Percentiles rank a stretch among this genome's conserved stretches.
Evolutionary conservation across 2,113 vertebrate species (phyloP).

Genomic region (Hymenochirus boettgeri): DNA sequence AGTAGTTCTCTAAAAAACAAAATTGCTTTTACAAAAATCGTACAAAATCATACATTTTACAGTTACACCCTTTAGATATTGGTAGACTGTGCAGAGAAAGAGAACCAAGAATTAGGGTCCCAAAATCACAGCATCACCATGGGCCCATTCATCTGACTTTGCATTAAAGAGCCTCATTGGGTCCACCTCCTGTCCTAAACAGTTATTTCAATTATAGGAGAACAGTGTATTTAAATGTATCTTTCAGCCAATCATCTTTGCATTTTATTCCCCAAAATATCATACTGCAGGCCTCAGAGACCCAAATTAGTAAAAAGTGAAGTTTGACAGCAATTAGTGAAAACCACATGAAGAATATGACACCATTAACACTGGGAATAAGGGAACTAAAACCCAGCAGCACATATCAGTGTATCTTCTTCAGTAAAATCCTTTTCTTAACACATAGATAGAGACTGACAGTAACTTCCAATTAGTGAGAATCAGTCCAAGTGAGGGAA

Average conservation of each 20-base stretch:
- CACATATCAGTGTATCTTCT: constrained; percentile 28
- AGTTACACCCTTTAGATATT: no score
- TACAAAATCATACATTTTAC: no score
- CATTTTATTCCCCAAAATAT: constrained; percentile 17
- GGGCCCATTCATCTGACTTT: no score
- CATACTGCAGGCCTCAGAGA: constrained; percentile 31
- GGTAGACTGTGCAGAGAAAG: no score
- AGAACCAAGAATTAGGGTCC: no score
- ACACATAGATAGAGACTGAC: constrained; percentile 35
- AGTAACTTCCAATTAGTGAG: constrained; percentile 37
- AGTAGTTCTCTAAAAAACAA: no score
- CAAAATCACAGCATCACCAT: no score
- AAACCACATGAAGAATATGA: constrained; percentile 36
- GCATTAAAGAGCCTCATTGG: no score
- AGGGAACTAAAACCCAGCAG: constrained; percentile 31
- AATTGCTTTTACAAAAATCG: no score
- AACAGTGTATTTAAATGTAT: constrained; percentile 9
- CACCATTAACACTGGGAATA: constrained; percentile 43
- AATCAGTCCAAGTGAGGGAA: constrained; percentile 39
- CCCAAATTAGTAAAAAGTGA: constrained; percentile 34
- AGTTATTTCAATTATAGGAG: no score
- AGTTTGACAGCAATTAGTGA: constrained; percentile 42
- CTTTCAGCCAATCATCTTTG: constrained; percentile 8
- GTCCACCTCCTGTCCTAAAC: no score
- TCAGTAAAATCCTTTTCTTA: constrained; percentile 28